Evolutionary conservation across 37 sponge, comb jelly and placozoan species (phyloP).

Genomic region (Petrosia ficiformis): DNA sequence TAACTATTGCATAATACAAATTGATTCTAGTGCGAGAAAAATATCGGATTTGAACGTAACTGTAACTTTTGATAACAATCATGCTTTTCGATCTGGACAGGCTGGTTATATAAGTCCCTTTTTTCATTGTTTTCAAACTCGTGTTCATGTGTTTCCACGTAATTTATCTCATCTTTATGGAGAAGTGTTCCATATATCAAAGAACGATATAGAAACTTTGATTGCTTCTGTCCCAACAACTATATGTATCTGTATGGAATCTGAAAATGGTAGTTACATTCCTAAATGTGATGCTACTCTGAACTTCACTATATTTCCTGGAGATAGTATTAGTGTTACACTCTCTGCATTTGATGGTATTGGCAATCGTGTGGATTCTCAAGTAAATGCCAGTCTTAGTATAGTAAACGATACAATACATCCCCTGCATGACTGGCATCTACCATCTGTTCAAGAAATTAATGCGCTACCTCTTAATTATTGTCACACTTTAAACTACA

Average conservation of each 20-base stretch:
- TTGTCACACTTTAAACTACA: neutral
- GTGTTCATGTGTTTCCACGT: conserved; percentile 6
- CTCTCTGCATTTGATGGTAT: neutral
- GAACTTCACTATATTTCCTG: neutral
- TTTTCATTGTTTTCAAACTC: neutral
- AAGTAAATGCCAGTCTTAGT: conserved; percentile 8
- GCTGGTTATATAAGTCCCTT: neutral
- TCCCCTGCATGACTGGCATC: neutral
- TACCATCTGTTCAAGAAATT: neutral
- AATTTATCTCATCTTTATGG: neutral
- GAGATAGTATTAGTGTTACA: conserved; percentile 6
- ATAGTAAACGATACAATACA: neutral
- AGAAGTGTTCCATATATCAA: neutral
- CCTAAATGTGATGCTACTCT: no score
- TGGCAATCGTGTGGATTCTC: neutral
- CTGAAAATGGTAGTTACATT: no score
- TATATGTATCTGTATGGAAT: neutral
- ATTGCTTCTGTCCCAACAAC: neutral
- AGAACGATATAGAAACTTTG: neutral
- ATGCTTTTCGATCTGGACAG: neutral
- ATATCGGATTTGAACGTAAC: neutral
- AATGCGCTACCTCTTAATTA: neutral
- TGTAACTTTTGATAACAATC: neutral
- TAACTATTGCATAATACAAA: neutral
- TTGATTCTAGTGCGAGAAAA: conserved; percentile 1